These are phyloP conservation scores for Trimorus sp. DNA, from an alignment of 2,888 invertebrate genomes.

Conservation along the genomic window DNA sequence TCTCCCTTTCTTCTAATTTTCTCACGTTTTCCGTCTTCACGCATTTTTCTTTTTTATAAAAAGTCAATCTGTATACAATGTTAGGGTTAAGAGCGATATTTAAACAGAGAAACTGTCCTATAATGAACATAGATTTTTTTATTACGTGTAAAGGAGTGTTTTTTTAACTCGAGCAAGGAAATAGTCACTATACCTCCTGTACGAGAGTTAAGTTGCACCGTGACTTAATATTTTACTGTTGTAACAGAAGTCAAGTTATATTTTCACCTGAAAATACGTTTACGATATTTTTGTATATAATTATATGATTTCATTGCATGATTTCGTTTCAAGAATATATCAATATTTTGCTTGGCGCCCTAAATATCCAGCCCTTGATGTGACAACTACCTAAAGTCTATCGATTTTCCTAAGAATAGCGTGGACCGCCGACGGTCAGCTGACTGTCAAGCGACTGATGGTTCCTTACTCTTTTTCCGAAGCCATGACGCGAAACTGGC, in stretches of 20 bases:
- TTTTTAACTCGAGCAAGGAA: conserved; percentile 73
- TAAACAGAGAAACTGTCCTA: conserved; percentile 72
- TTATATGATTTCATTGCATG: no score
- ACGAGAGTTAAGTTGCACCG: conserved; percentile 73
- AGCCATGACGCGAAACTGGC: no score
- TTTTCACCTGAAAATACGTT: conserved; percentile 75
- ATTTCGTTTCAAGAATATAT: no score
- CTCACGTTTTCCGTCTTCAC: conserved; percentile 43
- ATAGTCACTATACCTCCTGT: conserved; percentile 80
- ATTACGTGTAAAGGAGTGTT: conserved; percentile 74
- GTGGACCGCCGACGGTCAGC: conserved; percentile 23
- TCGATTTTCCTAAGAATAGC: conserved; percentile 39
- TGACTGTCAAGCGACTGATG: conserved; percentile 9
- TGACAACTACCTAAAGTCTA: not conserved
- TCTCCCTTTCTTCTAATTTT: not conserved
- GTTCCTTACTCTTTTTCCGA: no score
- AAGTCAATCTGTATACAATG: conserved; percentile 78
- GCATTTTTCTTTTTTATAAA: conserved; percentile 70
- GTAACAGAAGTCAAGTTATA: conserved; percentile 74
- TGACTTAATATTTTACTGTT: conserved; percentile 73
- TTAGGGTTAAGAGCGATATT: conserved; percentile 73
- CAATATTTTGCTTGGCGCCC: no score
- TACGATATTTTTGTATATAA: conserved; percentile 79
- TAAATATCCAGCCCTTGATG: no score
- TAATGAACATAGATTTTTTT: conserved; percentile 72